A percentile compares a stretch with the other conserved stretches of the same genome.
Conservation (phyloP, 2,113 vertebrate species). For the Zosterops borbonicus region DNA sequence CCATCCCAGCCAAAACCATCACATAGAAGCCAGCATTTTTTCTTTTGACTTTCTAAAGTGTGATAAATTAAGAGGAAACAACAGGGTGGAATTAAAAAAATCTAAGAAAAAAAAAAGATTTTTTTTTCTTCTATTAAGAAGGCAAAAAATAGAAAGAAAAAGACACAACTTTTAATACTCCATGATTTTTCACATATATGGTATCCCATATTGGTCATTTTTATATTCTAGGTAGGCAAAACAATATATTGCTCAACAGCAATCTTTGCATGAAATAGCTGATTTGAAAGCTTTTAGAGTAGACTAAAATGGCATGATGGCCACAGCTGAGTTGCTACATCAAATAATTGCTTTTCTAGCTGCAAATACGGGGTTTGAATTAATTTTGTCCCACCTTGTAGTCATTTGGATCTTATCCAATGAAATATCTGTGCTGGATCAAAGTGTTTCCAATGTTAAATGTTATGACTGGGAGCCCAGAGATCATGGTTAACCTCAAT, state of each 20-base stretch:
- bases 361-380: not conserved
- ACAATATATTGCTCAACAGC: not conserved
- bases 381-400: not conserved
- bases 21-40: not conserved
- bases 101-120: rapidly evolving
- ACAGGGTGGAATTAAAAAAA: not conserved
- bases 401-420: not conserved
- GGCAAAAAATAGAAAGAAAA: not conserved
- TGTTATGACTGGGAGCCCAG: rapidly evolving
- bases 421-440: not conserved
- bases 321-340: not conserved
- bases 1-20: not conserved
- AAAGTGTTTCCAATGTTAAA: not conserved
- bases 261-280: not conserved
- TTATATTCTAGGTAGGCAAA: not conserved
- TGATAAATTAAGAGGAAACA: not conserved
- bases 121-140: not conserved
- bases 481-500: not conserved
- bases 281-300: not conserved
- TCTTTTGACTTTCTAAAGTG: not conserved
- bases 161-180: not conserved
- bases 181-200: not conserved
- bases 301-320: not conserved
- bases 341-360: not conserved
- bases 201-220: rapidly evolving